Percentiles rank a stretch among this genome's conserved stretches.
phyloP scores from a whole-genome alignment of 2,888 invertebrate genomes.

The Aethes cnicana region DNA sequence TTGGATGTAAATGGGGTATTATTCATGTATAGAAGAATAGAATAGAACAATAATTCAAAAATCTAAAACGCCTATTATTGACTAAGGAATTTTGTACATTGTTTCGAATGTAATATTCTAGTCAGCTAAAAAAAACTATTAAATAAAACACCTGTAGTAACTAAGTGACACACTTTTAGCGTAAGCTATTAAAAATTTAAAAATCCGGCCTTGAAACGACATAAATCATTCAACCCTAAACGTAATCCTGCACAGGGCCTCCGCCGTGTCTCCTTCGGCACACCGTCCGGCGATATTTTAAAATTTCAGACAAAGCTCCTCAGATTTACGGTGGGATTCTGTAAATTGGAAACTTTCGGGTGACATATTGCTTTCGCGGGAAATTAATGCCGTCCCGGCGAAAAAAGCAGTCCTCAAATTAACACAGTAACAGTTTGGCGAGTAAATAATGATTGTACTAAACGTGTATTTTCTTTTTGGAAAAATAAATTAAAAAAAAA shows the following conservation, averaged over 20 bases:
- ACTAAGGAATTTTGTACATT: too few species aligned
- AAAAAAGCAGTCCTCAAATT: constrained; percentile 27
- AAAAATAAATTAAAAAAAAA: too few species aligned
- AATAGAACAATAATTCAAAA: too few species aligned
- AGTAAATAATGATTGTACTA: too few species aligned
- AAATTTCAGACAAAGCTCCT: constrained; percentile 62
- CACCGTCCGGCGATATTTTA: constrained; percentile 61
- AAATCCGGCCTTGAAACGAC: constrained; percentile 37
- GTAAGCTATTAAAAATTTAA: constrained; percentile 10
- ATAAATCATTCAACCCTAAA: constrained; percentile 61
- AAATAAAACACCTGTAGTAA: too few species aligned
- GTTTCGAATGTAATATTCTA: too few species aligned
- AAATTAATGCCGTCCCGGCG: constrained; percentile 47
- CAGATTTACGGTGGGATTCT: constrained; percentile 69
- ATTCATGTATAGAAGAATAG: too few species aligned
- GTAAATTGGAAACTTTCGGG: constrained; percentile 69
- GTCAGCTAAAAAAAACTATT: too few species aligned
- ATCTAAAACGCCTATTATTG: too few species aligned
- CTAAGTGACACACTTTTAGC: neutral
- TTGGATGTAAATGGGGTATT: too few species aligned
- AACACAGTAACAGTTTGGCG: too few species aligned
- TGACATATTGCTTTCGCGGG: constrained; percentile 57
- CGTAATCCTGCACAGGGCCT: constrained; percentile 49
- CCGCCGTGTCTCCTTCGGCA: constrained; percentile 43
- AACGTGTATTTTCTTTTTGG: too few species aligned